phyloP scores from a whole-genome alignment of 2,888 invertebrate species.

The Limenitis camilla region DNA sequence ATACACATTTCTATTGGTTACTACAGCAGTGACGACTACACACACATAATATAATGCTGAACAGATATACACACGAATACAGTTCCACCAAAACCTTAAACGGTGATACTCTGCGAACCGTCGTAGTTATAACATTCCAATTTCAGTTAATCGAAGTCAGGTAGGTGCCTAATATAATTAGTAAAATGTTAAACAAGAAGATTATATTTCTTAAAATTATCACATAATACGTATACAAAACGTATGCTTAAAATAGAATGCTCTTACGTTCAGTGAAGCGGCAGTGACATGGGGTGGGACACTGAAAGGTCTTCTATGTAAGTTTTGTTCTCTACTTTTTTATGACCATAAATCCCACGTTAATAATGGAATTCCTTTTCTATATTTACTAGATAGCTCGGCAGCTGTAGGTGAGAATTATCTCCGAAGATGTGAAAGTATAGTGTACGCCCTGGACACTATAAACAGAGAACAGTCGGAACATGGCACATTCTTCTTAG shows the following conservation, averaged over 20 bases:
- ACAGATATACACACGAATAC: too few species aligned
- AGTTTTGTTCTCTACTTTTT: conserved; percentile 13
- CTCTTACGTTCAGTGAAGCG: conserved; percentile 23
- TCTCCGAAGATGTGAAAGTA: conserved; percentile 79
- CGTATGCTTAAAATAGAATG: conserved; percentile 22
- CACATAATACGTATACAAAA: conserved; percentile 17
- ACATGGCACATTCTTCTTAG: conserved; percentile 75
- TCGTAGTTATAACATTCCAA: too few species aligned
- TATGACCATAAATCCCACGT: background rate
- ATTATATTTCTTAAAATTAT: conserved; percentile 8
- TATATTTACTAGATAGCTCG: conserved; percentile 48
- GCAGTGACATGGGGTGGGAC: conserved; percentile 19
- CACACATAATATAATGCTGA: too few species aligned
- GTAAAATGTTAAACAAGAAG: too few species aligned
- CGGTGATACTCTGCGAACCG: too few species aligned
- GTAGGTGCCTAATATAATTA: too few species aligned
- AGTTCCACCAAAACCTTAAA: too few species aligned
- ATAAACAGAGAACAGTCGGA: conserved; percentile 69
- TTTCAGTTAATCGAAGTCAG: too few species aligned
- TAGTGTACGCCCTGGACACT: conserved; percentile 66
- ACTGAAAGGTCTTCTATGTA: conserved; percentile 23
- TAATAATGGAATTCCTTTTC: background rate
- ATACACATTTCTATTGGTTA: too few species aligned
- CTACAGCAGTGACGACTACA: too few species aligned
- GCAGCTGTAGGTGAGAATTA: conserved; percentile 71